Conservation (phyloP, 1,140 invertebrate genomes). For the Stenopsyche tienmushanensis region DNA sequence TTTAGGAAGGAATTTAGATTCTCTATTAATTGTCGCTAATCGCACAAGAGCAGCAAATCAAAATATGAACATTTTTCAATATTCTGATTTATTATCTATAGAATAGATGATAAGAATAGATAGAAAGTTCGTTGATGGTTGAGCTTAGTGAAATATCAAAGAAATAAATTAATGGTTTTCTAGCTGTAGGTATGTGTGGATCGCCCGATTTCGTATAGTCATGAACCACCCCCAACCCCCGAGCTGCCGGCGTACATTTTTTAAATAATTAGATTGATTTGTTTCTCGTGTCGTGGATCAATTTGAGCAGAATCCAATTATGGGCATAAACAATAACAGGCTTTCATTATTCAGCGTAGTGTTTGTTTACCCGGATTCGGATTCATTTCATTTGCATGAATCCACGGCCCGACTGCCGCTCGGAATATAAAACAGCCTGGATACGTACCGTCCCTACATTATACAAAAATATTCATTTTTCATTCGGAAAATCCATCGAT, state of each 20-base stretch:
- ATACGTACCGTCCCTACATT: not conserved
- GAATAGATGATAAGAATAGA: too few species aligned
- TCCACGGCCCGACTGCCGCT: conserved; percentile 3
- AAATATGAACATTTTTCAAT: too few species aligned
- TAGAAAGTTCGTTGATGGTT: too few species aligned
- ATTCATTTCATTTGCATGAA: conserved; percentile 30
- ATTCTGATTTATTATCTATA: too few species aligned
- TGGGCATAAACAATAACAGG: conserved; percentile 24
- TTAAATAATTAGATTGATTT: conserved; percentile 16
- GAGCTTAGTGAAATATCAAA: too few species aligned
- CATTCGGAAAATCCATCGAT: conserved; percentile 2
- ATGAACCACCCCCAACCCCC: too few species aligned
- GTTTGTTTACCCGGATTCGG: conserved; percentile 25
- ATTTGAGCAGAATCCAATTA: conserved; percentile 29
- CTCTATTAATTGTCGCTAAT: too few species aligned
- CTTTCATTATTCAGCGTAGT: conserved; percentile 28
- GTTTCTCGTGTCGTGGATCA: conserved; percentile 18
- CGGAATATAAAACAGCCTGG: conserved; percentile 14
- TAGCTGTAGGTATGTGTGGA: too few species aligned
- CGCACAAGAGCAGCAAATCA: too few species aligned
- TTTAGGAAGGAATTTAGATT: too few species aligned
- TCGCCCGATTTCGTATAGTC: too few species aligned
- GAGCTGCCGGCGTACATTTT: not conserved
- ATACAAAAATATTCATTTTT: conserved; percentile 22
- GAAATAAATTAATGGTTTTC: too few species aligned